Evolutionary conservation across 2,888 invertebrate genomes (phyloP).

Genomic region (Agrotis ipsilon): DNA sequence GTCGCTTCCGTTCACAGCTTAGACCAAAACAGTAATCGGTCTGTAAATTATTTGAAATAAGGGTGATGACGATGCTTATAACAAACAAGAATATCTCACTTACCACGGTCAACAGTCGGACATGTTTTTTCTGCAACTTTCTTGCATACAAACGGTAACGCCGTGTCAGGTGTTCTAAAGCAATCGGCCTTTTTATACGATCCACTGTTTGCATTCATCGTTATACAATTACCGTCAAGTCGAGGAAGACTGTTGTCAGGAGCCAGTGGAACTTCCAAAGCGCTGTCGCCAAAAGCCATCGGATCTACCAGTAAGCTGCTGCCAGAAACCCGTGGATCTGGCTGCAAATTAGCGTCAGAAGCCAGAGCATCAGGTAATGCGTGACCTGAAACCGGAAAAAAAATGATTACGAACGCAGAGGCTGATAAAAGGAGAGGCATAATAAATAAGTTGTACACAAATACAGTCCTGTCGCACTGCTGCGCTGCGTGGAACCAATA

Average conservation of each 20-base stretch:
- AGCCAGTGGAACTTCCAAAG: too few species aligned
- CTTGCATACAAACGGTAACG: conserved; percentile 62
- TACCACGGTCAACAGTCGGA: conserved; percentile 67
- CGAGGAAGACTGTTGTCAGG: not conserved
- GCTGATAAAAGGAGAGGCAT: not conserved
- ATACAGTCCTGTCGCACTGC: too few species aligned
- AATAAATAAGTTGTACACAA: too few species aligned
- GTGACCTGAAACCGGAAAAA: conserved; percentile 31
- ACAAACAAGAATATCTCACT: not conserved
- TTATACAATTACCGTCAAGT: conserved; percentile 27
- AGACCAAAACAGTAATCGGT: too few species aligned
- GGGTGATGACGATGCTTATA: not conserved
- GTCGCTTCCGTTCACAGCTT: too few species aligned
- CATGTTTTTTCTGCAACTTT: conserved; percentile 59
- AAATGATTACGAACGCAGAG: too few species aligned
- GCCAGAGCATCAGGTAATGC: conserved; percentile 28
- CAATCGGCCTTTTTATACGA: conserved; percentile 36
- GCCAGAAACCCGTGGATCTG: not conserved
- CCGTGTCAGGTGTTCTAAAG: not conserved
- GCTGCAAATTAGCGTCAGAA: not conserved
- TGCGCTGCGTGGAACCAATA: too few species aligned
- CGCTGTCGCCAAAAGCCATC: not conserved
- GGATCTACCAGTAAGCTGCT: too few species aligned
- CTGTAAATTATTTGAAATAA: not conserved
- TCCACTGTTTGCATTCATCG: conserved; percentile 58